phyloP scores from a whole-genome alignment of 2,113 vertebrate genomes.

The Cyprinodon brontotheroides region DNA sequence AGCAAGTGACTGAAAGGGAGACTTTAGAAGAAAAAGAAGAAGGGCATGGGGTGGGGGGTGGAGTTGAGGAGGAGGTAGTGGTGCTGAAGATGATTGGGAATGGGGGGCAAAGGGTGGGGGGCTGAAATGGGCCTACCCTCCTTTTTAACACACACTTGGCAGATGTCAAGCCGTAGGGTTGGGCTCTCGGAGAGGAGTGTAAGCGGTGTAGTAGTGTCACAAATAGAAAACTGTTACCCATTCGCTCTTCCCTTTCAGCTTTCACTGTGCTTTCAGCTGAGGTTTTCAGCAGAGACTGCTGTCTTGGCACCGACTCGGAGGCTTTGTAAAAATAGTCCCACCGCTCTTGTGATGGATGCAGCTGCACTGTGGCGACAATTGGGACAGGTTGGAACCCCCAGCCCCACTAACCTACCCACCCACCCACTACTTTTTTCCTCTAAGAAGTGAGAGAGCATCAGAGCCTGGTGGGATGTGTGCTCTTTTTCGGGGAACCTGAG shows the following conservation, averaged over 20 bases:
- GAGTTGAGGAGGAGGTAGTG: constrained; percentile 67
- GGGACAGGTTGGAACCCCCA: constrained; percentile 74
- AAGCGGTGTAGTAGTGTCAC: constrained; percentile 68
- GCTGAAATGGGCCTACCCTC: constrained; percentile 64
- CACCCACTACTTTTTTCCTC: constrained; percentile 31
- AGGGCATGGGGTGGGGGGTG: constrained; percentile 21
- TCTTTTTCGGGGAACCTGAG: constrained; percentile 84
- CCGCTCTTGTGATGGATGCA: constrained; percentile 78
- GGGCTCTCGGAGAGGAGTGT: constrained; percentile 62
- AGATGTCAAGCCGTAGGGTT: constrained; percentile 71
- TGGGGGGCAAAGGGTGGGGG: constrained; percentile 65
- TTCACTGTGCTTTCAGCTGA: constrained; percentile 53
- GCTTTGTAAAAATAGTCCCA: constrained; percentile 76
- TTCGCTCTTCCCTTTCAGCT: constrained; percentile 61
- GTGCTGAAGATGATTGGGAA: constrained; percentile 43
- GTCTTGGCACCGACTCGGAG: constrained; percentile 64
- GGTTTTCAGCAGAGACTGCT: constrained; percentile 64
- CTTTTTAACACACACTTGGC: constrained; percentile 75
- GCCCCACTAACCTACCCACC: constrained; percentile 39
- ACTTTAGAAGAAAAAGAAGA: constrained; percentile 52
- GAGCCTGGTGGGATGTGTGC: constrained; percentile 74
- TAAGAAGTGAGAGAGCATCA: constrained; percentile 56
- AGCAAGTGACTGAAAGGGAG: constrained; percentile 87
- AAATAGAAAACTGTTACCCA: constrained; percentile 66
- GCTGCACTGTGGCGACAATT: constrained; percentile 78